phyloP scores from a whole-genome alignment of 1,140 invertebrate species.

The Portunus trituberculatus region DNA sequence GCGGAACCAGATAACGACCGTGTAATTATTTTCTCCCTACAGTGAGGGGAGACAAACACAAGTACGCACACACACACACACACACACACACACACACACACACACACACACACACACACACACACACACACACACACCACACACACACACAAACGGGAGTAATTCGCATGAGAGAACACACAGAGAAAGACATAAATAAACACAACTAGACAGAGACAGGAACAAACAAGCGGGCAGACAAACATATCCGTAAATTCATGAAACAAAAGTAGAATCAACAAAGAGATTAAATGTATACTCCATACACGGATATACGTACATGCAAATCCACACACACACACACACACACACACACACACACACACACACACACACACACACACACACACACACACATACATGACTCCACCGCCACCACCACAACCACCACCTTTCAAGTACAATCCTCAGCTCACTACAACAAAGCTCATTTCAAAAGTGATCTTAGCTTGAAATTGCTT shows the following conservation, averaged over 20 bases:
- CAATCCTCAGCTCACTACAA: too few relatives aligned
- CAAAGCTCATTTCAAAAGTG: too few relatives aligned
- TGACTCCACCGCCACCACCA: too few relatives aligned
- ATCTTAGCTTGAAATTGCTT: too few relatives aligned
- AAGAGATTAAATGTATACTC: background rate
- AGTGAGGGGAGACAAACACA: background rate
- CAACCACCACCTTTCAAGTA: too few relatives aligned
- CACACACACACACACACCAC: conserved; percentile 28
- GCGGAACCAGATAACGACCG: background rate
- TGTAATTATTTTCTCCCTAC: background rate
- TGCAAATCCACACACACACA: background rate
- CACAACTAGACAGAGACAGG: background rate
- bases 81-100: conserved; percentile 26
- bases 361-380: background rate
- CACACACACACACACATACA: background rate
- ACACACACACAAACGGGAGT: conserved; percentile 37
- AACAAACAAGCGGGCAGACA: background rate
- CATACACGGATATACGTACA: background rate
- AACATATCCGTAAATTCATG: background rate
- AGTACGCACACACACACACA: background rate
- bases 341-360: background rate
- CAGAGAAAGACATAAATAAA: background rate
- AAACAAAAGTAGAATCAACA: background rate
- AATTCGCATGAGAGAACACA: background rate
- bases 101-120: background rate